Evolutionary conservation across 2,888 invertebrate genomes (phyloP), one percentile per base, ranked within the genome.

Genomic region (Falcaria lacertinaria): DNA sequence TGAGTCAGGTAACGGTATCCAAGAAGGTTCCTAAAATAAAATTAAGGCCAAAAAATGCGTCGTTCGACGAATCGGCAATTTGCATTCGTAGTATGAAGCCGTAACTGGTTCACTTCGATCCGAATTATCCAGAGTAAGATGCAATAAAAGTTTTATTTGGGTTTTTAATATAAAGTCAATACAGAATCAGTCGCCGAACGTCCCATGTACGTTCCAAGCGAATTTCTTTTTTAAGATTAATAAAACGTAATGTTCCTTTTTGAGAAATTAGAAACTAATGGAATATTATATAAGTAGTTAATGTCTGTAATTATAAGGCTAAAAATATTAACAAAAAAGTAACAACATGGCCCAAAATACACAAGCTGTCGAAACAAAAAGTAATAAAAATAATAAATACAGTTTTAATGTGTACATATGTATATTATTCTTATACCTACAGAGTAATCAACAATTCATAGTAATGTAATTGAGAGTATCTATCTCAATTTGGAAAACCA

Each of bases 21-120:
- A 58, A 62, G 69, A 68, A 52, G 58, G 51, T 39, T 54, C 59
- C 67, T 69, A 70, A 69, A 74, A 73, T 57, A 60, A 69, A 79
- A 74, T 73, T 76, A 73, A 74, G 66, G 63, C 60, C 60, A 57
- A 39, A 64, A 64, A 70, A 57, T 53, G 54, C 60, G 51, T 57
- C 59, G 54, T 70, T 64, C 65, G 58, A 53, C 56, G 64, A 69
- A 73, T 71, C 63, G 62, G 54, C 71, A 65, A 83, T 83, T 80
- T 79, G 72, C 74, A 82, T 77, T 73, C 76, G 71, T 72, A 75
- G 77, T 71, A 64, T 67, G 73, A 67, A 66, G 63, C 63, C 60
- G 61, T 74, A 73, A 77, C 67, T 69, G 70, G 76, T 65, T 69
- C 63, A 64, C 56, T 62, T 64, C 60, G 64, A 57, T 57, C 64